Evolutionary conservation across 2,797 vertebrate genomes (phyloP).

Genomic region (Helarctos malayanus): DNA sequence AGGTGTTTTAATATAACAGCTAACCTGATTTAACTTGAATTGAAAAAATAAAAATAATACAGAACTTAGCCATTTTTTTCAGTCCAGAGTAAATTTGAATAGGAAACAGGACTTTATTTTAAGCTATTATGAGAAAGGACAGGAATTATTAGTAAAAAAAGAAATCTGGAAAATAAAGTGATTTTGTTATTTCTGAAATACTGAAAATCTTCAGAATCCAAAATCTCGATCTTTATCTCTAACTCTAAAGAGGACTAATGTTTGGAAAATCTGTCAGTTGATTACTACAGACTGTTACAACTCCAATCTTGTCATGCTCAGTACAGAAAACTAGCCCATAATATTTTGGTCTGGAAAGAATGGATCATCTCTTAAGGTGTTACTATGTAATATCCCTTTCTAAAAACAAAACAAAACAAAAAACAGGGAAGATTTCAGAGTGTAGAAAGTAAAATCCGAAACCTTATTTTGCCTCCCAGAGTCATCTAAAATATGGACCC

Average conservation of each 20-base stretch:
- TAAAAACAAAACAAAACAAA: neutral
- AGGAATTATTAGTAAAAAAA: neutral
- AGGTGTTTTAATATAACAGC: slow-evolving; percentile 36
- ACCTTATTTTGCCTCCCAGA: slow-evolving; percentile 38
- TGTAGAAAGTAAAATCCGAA: neutral
- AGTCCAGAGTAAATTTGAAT: slow-evolving; percentile 8
- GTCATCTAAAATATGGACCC: neutral
- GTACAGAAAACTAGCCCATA: neutral
- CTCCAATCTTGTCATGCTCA: neutral
- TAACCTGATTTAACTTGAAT: slow-evolving; percentile 32
- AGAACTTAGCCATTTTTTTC: neutral
- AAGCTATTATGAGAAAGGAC: slow-evolving; percentile 1
- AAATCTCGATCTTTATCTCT: neutral
- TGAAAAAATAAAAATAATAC: neutral
- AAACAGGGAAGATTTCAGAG: neutral
- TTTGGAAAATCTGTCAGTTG: neutral
- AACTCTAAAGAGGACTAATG: neutral
- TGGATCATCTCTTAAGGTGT: neutral
- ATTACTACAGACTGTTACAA: neutral
- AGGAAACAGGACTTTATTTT: neutral
- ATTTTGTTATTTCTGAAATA: slow-evolving; percentile 37
- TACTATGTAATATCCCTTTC: neutral
- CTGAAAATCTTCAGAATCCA: neutral
- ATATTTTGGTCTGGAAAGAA: neutral
- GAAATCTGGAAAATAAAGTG: slow-evolving; percentile 45